A percentile compares a stretch with the other conserved stretches of the same genome.
Conservation (phyloP, 2,113 vertebrate genomes). For the Drymodes brunneopygia region DNA sequence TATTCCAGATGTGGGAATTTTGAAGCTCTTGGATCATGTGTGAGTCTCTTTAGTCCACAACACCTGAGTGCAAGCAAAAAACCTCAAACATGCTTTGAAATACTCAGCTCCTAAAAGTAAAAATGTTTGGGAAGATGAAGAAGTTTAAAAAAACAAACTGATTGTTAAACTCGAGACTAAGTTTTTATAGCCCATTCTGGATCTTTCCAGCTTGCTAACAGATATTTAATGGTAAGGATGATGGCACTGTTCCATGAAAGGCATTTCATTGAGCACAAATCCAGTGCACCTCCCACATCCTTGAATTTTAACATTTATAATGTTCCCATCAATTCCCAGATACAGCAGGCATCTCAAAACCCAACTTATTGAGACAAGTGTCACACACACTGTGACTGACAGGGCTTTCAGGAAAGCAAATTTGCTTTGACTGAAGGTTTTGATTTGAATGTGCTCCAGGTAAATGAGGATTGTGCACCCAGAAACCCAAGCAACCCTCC, state of each 20-base stretch:
- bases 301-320: neutral
- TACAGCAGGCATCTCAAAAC: neutral
- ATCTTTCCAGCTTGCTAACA: neutral
- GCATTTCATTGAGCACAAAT: neutral
- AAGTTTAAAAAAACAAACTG: neutral
- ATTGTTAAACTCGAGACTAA: neutral
- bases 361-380: neutral
- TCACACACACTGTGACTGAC: neutral
- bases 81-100: neutral
- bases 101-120: neutral
- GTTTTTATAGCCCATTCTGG: neutral
- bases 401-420: neutral
- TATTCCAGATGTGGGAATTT: conserved; percentile 42
- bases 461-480: neutral
- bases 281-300: neutral
- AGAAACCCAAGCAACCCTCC: neutral
- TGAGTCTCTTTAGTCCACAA: conserved; percentile 43
- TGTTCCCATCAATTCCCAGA: neutral
- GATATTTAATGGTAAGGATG: neutral
- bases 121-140: neutral
- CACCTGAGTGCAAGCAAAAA: conserved; percentile 27
- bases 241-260: neutral
- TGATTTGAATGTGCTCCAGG: neutral
- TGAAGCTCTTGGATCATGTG: conserved; percentile 27
- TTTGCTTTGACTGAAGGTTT: neutral